Evolutionary conservation across 2,888 invertebrate species (phyloP).

Genomic region (Drosophila emarginata): DNA sequence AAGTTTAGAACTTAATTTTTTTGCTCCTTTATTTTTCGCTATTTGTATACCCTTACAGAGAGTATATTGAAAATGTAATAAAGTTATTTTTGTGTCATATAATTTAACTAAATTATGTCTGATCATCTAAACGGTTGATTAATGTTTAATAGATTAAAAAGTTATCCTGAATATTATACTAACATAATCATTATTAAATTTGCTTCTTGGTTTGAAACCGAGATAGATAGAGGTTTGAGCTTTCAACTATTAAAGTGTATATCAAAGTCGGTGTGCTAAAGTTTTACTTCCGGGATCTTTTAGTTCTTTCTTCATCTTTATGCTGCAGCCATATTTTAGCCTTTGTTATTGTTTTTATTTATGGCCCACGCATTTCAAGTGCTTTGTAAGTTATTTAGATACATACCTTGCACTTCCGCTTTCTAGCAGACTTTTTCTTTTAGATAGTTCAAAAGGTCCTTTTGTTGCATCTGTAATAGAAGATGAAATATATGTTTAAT

Average conservation of each 20-base stretch:
- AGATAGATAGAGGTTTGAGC: neutral
- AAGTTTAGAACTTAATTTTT: slow-evolving; percentile 68
- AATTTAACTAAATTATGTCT: too few relatives aligned
- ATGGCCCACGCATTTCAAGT: slow-evolving; percentile 49
- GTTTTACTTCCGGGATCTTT: neutral
- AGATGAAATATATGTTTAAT: slow-evolving; percentile 37
- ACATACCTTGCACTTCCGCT: slow-evolving; percentile 57
- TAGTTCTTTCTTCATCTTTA: neutral
- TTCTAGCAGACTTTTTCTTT: neutral
- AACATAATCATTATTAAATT: too few relatives aligned
- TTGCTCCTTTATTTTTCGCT: slow-evolving; percentile 25
- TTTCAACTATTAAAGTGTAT: neutral
- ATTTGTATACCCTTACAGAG: neutral
- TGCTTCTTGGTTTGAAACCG: too few relatives aligned
- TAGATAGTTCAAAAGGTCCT: slow-evolving; percentile 2
- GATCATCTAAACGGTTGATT: too few relatives aligned
- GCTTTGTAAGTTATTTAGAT: slow-evolving; percentile 52
- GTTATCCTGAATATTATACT: too few relatives aligned
- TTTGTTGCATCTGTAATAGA: slow-evolving; percentile 33
- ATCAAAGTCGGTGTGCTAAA: neutral
- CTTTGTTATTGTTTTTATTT: slow-evolving; percentile 57
- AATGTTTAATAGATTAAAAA: too few relatives aligned
- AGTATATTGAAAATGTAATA: neutral
- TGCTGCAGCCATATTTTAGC: slow-evolving; percentile 23
- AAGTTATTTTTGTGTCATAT: too few relatives aligned